Percentiles rank a stretch among this genome's conserved stretches.
Conservation (phyloP, 2,888 invertebrate species). For the Leptinotarsa peninsularis region DNA sequence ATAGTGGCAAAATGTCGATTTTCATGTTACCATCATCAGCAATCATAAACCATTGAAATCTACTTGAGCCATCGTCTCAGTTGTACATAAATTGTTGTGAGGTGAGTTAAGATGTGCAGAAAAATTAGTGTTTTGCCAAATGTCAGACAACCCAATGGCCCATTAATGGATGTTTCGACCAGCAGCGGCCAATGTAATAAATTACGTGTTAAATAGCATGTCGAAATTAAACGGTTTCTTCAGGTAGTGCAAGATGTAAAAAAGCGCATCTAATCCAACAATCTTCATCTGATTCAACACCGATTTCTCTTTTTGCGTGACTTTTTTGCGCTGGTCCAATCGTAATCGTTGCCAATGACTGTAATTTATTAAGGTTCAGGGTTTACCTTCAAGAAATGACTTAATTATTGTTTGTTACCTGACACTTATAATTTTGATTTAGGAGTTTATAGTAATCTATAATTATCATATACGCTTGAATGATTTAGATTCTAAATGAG, state of each 20-base stretch:
- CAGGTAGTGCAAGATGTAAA: slow-evolving; percentile 9
- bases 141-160: neutral
- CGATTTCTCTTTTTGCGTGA: slow-evolving; percentile 2
- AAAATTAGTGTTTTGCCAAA: neutral
- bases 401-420: slow-evolving; percentile 35
- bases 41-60: too few relatives aligned
- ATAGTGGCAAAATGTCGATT: too few relatives aligned
- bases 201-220: slow-evolving; percentile 4
- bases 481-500: slow-evolving; percentile 19
- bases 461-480: slow-evolving; percentile 29
- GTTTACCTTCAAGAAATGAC: slow-evolving; percentile 25
- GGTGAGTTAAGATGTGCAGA: too few relatives aligned
- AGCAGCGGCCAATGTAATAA: neutral
- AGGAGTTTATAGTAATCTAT: slow-evolving; percentile 31
- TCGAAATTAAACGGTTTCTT: neutral
- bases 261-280: slow-evolving; percentile 5
- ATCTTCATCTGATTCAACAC: slow-evolving; percentile 8
- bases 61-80: too few relatives aligned
- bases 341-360: slow-evolving; percentile 22
- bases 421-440: slow-evolving; percentile 35
- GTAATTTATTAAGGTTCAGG: slow-evolving; percentile 14
- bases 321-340: slow-evolving; percentile 11
- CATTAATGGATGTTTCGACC: neutral
- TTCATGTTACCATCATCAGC: too few relatives aligned
- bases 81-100: too few relatives aligned